Conservation (phyloP, 2,888 invertebrate genomes). For the Elgonia sp. region DNA sequence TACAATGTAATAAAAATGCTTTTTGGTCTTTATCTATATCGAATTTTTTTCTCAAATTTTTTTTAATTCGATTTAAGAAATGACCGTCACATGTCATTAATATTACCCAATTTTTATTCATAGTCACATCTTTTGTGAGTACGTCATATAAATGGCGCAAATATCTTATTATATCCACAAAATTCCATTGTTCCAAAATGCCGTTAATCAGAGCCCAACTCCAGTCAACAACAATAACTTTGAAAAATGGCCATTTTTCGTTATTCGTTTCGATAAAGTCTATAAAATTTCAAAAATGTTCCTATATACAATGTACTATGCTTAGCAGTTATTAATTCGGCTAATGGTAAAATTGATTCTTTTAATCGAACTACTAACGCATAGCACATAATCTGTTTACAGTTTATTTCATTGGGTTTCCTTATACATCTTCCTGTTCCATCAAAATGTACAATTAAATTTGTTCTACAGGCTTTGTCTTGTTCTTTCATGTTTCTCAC, state of each 20-base stretch:
- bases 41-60: constrained; percentile 18
- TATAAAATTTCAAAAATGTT: constrained; percentile 10
- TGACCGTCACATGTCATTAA: constrained; percentile 22
- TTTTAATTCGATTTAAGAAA: constrained; percentile 11
- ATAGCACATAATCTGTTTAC: constrained; percentile 35
- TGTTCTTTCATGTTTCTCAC: background rate
- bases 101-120: constrained; percentile 8
- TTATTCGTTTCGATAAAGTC: background rate
- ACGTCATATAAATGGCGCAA: constrained; percentile 5
- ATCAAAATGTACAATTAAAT: constrained; percentile 16
- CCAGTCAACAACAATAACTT: constrained; percentile 29
- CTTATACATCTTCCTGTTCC: constrained; percentile 26
- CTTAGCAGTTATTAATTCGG: constrained; percentile 28
- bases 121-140: background rate
- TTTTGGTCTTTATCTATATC: background rate
- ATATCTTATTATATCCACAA: constrained; percentile 8
- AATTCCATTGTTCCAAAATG: constrained; percentile 32
- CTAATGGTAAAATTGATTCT: constrained; percentile 26
- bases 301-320: constrained; percentile 23
- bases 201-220: constrained; percentile 32
- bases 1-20: constrained; percentile 2
- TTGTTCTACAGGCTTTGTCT: background rate
- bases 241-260: constrained; percentile 21
- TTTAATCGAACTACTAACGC: background rate
- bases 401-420: constrained; percentile 14